Conservation (phyloP, 2,113 vertebrate species). For the Mionectes macconnelli region DNA sequence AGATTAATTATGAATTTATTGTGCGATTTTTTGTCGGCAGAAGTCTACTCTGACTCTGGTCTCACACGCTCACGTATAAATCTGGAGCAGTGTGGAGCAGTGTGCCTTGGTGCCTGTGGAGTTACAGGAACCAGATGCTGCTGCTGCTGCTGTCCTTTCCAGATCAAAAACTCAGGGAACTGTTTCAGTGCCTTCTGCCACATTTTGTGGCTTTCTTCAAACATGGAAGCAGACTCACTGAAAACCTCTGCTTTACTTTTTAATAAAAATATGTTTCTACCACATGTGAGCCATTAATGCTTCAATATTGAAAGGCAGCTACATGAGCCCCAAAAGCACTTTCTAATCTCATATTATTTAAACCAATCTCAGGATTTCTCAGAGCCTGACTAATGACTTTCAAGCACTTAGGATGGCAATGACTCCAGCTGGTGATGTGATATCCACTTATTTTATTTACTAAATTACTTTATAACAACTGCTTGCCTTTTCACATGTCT, state of each 20-base stretch:
- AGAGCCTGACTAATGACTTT: slow-evolving; percentile 12
- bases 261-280: background rate
- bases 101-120: background rate
- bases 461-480: background rate
- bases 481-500: background rate
- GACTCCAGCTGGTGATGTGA: background rate
- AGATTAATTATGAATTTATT: background rate
- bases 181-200: background rate
- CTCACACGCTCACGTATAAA: background rate
- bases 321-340: background rate
- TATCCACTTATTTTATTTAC: slow-evolving; percentile 26
- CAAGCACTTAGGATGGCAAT: background rate
- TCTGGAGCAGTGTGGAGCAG: background rate
- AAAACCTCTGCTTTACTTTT: background rate
- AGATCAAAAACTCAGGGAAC: background rate
- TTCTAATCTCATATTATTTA: background rate
- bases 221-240: background rate
- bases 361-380: background rate
- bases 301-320: background rate
- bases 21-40: background rate
- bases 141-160: background rate
- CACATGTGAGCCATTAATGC: background rate
- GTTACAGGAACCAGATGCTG: background rate
- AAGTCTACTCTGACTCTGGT: background rate
- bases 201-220: background rate